These are phyloP conservation scores for Sminthopsis crassicaudata DNA, from an alignment of 2,113 vertebrate species.

Conservation along the genomic window DNA sequence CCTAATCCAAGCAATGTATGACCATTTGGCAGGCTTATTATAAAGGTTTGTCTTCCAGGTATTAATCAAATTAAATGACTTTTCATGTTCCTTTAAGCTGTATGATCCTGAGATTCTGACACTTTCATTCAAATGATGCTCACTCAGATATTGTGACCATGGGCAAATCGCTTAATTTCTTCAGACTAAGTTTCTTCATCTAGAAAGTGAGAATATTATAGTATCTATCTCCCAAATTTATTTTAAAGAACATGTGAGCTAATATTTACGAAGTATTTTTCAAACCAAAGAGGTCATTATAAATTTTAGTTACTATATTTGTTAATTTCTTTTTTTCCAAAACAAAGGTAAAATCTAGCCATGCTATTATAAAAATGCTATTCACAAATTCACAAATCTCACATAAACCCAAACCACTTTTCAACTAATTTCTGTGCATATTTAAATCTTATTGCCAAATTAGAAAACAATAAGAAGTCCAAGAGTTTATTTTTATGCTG, in stretches of 20 bases:
- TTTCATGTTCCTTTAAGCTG: background rate
- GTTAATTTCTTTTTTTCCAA: background rate
- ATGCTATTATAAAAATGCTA: background rate
- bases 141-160: background rate
- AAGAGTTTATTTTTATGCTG: constrained; percentile 46
- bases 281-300: background rate
- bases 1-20: background rate
- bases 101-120: background rate
- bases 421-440: constrained; percentile 37
- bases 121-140: background rate
- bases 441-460: constrained; percentile 27
- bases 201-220: background rate
- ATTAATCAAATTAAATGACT: background rate
- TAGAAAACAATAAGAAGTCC: constrained; percentile 54
- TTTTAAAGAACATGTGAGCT: background rate
- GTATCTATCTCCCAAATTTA: background rate
- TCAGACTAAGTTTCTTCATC: background rate
- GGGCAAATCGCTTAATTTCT: background rate
- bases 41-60: background rate
- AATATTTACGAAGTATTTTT: background rate
- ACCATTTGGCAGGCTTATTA: background rate
- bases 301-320: background rate
- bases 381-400: background rate
- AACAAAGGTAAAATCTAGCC: background rate
- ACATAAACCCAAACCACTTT: constrained; percentile 13